Conservation (phyloP, 2,113 vertebrate species). For the Dicerorhinus sumatrensis region DNA sequence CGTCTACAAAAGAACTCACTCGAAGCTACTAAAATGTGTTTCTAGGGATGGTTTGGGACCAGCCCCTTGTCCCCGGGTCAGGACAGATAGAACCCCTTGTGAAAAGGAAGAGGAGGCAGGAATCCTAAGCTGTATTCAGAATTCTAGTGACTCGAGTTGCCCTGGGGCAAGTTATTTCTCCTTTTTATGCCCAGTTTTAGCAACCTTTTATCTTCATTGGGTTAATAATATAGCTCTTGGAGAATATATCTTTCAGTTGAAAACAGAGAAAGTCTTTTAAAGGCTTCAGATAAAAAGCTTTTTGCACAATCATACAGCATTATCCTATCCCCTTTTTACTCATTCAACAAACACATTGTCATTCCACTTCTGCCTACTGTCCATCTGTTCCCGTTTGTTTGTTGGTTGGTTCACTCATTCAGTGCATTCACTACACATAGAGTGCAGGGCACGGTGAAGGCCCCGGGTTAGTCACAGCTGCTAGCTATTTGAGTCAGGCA, state of each 20-base stretch:
- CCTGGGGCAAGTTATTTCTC: not conserved
- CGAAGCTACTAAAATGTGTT: constrained; percentile 15
- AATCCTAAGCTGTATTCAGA: not conserved
- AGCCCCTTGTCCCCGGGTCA: not conserved
- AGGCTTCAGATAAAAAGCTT: not conserved
- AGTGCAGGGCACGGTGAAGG: not conserved
- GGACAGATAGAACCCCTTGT: not conserved
- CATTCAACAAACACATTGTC: not conserved
- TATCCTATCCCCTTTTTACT: not conserved
- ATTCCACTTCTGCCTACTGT: not conserved
- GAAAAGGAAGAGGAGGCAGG: not conserved
- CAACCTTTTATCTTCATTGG: not conserved
- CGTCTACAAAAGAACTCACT: not conserved
- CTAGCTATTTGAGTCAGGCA: not conserved
- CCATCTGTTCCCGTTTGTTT: not conserved
- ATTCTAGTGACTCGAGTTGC: not conserved
- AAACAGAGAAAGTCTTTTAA: not conserved
- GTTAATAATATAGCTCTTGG: not conserved
- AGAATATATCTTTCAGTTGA: not conserved
- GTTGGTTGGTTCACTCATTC: not conserved
- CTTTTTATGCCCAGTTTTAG: not conserved
- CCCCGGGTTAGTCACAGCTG: not conserved
- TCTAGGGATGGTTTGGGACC: not conserved
- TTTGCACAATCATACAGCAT: not conserved
- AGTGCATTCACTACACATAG: not conserved